Conservation (phyloP, 2,113 vertebrate species). For the Oryzias curvinotus region DNA sequence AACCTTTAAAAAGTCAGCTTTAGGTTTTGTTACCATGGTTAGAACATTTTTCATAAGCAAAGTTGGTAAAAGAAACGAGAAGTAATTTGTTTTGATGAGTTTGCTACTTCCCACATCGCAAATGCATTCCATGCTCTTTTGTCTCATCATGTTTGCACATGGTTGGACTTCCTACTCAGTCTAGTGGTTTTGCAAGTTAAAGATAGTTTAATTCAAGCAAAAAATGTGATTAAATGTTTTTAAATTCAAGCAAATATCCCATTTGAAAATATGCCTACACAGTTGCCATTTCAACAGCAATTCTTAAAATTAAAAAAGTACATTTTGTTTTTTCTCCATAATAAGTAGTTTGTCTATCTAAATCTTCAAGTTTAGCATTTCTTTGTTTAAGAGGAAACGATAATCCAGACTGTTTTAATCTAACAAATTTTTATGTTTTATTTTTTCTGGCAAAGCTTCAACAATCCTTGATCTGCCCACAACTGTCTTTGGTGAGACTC, state of each 20-base stretch:
- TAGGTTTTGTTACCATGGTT: background rate
- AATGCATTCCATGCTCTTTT: background rate
- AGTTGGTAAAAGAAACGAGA: slow-evolving; percentile 46
- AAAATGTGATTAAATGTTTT: too few species aligned
- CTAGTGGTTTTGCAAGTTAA: background rate
- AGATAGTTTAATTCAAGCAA: too few species aligned
- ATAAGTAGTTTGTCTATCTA: background rate
- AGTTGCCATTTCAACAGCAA: too few species aligned
- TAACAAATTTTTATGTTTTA: background rate
- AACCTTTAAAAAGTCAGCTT: background rate
- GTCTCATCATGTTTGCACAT: background rate
- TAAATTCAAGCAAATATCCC: too few species aligned
- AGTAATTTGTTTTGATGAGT: slow-evolving; percentile 34
- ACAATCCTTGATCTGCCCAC: accelerated
- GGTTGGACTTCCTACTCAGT: background rate
- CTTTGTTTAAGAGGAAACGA: background rate
- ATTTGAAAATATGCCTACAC: too few species aligned
- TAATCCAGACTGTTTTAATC: background rate
- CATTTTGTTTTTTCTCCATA: too few species aligned
- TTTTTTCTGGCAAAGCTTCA: slow-evolving; percentile 1
- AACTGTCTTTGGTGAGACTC: slow-evolving; percentile 23
- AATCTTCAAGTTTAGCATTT: background rate
- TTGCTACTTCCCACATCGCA: slow-evolving; percentile 19
- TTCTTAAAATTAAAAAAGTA: too few species aligned
- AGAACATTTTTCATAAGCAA: slow-evolving; percentile 37